Percentiles rank a stretch among this genome's conserved stretches.
These are phyloP conservation scores for Eriosoma lanigerum DNA, from an alignment of 1,140 invertebrate genomes.

Conservation along the genomic window DNA sequence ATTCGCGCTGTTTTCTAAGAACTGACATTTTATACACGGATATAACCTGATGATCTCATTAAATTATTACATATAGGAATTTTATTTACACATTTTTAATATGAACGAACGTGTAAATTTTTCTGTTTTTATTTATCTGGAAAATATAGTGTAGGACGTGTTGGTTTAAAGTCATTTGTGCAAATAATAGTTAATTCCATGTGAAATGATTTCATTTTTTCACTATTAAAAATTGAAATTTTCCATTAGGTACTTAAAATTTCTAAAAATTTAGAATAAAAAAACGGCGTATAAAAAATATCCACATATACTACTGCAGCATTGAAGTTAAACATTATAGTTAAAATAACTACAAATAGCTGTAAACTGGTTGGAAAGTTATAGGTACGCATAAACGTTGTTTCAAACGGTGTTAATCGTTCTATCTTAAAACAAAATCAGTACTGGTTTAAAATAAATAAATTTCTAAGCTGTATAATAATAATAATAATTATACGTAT, in stretches of 20 bases:
- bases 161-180: no score
- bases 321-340: neutral
- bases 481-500: neutral
- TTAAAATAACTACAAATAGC: constrained; percentile 9
- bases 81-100: neutral
- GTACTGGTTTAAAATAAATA: constrained; percentile 39
- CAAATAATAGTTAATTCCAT: no score
- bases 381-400: neutral
- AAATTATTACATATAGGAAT: neutral
- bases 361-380: constrained; percentile 42
- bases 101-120: neutral
- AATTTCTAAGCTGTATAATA: neutral
- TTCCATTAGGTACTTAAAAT: no score
- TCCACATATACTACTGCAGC: neutral
- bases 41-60: constrained; percentile 24
- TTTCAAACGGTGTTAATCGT: constrained; percentile 15
- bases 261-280: no score
- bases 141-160: neutral
- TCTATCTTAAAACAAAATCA: constrained; percentile 18
- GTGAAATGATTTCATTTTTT: no score
- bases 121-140: neutral
- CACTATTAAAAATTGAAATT: no score
- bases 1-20: neutral
- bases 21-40: neutral
- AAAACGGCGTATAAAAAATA: no score